Evolutionary conservation across 2,797 vertebrate species (phyloP), one percentile per base, ranked within the genome.

Genomic region (Bovichtus variegatus): DNA sequence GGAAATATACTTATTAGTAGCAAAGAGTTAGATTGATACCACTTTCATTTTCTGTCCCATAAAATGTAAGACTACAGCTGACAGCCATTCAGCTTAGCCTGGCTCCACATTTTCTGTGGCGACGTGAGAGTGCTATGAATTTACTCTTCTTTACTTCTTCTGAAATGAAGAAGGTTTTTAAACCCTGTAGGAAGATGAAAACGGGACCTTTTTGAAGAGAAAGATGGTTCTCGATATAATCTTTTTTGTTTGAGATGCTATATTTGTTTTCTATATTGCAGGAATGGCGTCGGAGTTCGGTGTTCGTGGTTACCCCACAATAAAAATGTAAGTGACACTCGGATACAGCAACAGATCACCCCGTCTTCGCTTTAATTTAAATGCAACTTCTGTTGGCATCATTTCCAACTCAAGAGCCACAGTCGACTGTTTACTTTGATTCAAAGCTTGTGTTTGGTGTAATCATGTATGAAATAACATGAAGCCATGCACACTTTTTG

Each of bases 221-320:
- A 34, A 16, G 4, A 34, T 11, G 2, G 11, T 41, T 40, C 4
- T 54, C 11, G 1, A 0, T 3, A 21, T 2, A 11, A 0, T 9
- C 2, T 13, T 31, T 13, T 50, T 18, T 38, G 3, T 18, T 9
- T 50, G 6, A 40, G 12, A 5, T 54, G 38, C 2, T 66, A 0
- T 9, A 0, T 59, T 38, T 76, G 19, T 72, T 76, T 71, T 89
- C 83, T 83, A 54, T 90, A 34, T 91, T 93, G 75, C 93, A 99
- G 98, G 97, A 88, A 95, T 98, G 92, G 96, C 98, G 13, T 99
- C 98, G 70, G 97, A 99, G 91, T 99, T 98, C 84, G 98, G 98
- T 63, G 98, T 99, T 68, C 95, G 98, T 81, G 98, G 98, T 87
- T 99, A 99, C 93, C 98, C 98, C 78, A 99, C 98, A 62, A 99